These are phyloP conservation scores for Silvanus unidentatus DNA, from an alignment of 2,888 invertebrate genomes.

Conservation along the genomic window DNA sequence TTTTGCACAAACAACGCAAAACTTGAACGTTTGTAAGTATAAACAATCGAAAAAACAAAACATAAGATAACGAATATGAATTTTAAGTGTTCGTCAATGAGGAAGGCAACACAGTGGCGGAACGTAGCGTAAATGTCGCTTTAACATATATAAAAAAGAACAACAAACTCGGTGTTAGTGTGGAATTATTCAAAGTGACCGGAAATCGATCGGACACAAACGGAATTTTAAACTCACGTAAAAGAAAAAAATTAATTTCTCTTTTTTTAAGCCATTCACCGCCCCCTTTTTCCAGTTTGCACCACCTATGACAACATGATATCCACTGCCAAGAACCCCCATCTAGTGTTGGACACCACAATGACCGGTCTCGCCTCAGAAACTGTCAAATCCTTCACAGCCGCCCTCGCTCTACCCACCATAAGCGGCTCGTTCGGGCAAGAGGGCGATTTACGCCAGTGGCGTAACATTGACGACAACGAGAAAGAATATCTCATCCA, in stretches of 20 bases:
- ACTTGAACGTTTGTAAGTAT: constrained; percentile 67
- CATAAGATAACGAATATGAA: background rate
- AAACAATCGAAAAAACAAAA: constrained; percentile 1
- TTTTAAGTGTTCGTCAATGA: constrained; percentile 66
- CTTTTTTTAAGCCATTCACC: background rate
- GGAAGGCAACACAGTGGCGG: constrained; percentile 64
- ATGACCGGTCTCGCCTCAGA: constrained; percentile 76
- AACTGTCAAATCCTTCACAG: constrained; percentile 77
- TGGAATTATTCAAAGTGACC: constrained; percentile 58
- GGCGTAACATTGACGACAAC: constrained; percentile 66
- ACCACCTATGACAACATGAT: constrained; percentile 63
- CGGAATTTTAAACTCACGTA: constrained; percentile 63
- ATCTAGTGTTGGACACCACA: constrained; percentile 77
- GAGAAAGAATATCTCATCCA: constrained; percentile 74
- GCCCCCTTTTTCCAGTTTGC: constrained; percentile 59
- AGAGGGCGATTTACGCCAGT: constrained; percentile 74
- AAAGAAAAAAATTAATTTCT: too few relatives aligned
- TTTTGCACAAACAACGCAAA: constrained; percentile 59
- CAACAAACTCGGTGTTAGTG: constrained; percentile 59
- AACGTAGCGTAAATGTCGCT: constrained; percentile 65
- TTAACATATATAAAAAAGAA: constrained; percentile 65
- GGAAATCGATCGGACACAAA: constrained; percentile 69
- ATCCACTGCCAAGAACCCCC: constrained; percentile 61
- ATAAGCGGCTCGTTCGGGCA: constrained; percentile 82
- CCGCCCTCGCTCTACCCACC: constrained; percentile 74